phyloP scores from a whole-genome alignment of 2,797 vertebrate genomes.

The Hydrolagus colliei region DNA sequence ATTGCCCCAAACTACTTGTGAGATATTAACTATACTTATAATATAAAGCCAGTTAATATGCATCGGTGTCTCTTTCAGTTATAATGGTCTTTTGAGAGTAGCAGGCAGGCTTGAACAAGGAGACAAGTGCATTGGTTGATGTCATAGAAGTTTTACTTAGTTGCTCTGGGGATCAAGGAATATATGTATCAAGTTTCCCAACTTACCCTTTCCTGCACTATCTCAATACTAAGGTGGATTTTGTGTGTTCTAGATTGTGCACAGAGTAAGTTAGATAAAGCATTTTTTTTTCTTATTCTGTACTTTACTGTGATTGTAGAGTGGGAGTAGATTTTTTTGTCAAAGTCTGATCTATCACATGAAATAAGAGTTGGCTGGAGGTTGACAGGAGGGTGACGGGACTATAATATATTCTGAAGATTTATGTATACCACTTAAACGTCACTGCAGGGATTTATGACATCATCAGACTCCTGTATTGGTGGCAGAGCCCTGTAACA shows the following conservation, averaged over 20 bases:
- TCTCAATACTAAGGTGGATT: no score
- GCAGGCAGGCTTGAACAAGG: no score
- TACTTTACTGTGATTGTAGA: no score
- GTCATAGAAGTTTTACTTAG: no score
- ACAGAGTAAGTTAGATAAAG: no score
- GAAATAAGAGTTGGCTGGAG: background rate
- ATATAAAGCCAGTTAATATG: background rate
- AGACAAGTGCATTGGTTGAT: no score
- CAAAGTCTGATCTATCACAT: background rate
- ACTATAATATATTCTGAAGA: background rate
- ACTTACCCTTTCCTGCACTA: no score
- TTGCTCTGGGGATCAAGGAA: no score
- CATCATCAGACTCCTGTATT: background rate
- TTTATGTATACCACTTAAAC: background rate
- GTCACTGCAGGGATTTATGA: background rate
- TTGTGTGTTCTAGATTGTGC: no score
- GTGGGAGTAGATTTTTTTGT: no score
- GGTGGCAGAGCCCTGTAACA: background rate
- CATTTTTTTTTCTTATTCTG: no score
- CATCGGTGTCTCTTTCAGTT: background rate
- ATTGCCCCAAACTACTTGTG: background rate
- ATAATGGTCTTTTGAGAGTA: background rate
- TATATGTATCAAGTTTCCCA: no score
- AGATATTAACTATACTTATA: background rate
- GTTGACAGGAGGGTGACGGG: background rate